phyloP scores from a whole-genome alignment of 2,113 vertebrate genomes.

The Elephas maximus region DNA sequence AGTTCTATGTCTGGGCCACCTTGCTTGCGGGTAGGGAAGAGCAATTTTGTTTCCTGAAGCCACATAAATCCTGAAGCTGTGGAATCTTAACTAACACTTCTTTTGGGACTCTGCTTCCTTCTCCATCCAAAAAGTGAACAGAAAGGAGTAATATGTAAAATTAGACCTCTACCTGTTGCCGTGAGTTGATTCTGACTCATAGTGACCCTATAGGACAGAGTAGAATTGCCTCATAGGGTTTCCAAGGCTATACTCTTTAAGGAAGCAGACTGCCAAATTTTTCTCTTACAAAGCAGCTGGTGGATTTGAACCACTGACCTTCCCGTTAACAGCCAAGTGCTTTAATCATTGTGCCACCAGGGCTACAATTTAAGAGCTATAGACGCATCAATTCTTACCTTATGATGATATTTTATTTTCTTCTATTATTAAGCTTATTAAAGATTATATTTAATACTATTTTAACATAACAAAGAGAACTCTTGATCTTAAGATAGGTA shows the following conservation, averaged over 20 bases:
- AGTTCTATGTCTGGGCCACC: neutral
- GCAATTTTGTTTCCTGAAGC: neutral
- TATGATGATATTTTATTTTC: neutral
- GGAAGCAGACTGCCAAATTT: too few species aligned
- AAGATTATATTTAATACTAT: neutral
- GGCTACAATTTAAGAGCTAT: too few species aligned
- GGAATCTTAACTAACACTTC: neutral
- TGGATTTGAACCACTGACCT: too few species aligned
- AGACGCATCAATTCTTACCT: neutral
- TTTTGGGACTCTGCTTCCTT: neutral
- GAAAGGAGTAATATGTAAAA: neutral
- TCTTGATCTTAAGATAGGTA: neutral
- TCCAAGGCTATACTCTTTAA: too few species aligned
- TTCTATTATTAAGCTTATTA: neutral
- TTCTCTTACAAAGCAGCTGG: too few species aligned
- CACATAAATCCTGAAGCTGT: neutral
- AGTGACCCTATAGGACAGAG: too few species aligned
- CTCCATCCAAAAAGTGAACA: neutral
- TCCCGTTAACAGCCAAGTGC: too few species aligned
- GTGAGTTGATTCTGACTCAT: too few species aligned
- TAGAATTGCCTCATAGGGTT: too few species aligned
- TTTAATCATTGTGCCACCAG: too few species aligned
- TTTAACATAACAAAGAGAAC: neutral
- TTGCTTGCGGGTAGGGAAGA: neutral
- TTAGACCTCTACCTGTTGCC: neutral